Evolutionary conservation across 2,888 invertebrate species (phyloP).

Genomic region (Tipula helvola): DNA sequence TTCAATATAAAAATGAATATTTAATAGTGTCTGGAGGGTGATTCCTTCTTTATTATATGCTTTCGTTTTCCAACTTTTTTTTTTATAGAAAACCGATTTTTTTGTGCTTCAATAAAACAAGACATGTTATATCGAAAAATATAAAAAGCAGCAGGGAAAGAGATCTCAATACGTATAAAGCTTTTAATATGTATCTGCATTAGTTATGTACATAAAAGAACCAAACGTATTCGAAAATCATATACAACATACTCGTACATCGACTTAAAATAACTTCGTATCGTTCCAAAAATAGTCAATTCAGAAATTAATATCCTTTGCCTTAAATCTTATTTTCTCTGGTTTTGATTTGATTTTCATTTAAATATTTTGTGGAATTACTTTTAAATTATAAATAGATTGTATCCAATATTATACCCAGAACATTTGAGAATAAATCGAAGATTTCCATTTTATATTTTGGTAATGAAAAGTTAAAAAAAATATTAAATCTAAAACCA

Average conservation of each 20-base stretch:
- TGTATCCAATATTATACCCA: background rate
- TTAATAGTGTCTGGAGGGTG: conserved; percentile 13
- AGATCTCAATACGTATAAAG: background rate
- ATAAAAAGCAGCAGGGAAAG: background rate
- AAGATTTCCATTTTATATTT: background rate
- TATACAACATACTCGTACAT: background rate
- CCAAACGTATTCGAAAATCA: background rate
- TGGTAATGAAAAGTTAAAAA: background rate
- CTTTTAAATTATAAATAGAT: background rate
- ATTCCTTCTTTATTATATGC: background rate
- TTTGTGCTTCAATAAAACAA: background rate
- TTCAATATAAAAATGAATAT: conserved; percentile 13
- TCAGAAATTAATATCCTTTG: background rate
- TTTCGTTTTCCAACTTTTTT: background rate
- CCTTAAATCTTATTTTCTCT: background rate
- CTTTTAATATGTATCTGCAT: background rate
- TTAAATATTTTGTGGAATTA: background rate
- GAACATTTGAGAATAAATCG: background rate
- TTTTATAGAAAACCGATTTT: background rate
- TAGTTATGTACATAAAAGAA: background rate
- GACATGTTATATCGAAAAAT: background rate
- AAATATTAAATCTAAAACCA: background rate
- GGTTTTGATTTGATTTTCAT: background rate
- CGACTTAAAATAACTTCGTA: background rate
- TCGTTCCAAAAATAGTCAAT: background rate